A percentile compares a stretch with the other conserved stretches of the same genome.
Conservation (phyloP, 1,140 invertebrate species). For the Pemphigus obesinymphae region DNA sequence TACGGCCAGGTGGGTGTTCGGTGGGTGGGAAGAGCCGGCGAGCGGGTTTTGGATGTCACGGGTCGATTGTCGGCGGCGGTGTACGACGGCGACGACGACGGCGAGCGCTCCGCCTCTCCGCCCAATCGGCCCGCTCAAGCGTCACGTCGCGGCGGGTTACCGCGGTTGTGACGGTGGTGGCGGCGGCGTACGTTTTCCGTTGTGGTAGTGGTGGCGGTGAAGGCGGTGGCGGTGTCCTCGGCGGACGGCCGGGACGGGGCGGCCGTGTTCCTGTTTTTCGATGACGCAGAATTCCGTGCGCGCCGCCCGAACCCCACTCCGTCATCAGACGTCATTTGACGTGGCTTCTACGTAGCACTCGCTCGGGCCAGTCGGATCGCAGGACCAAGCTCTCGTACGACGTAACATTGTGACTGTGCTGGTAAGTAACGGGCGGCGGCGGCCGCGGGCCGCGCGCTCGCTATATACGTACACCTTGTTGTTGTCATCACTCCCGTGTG, state of each 20-base stretch:
- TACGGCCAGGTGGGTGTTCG: too few relatives aligned
- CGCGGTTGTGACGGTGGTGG: background rate
- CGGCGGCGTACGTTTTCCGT: background rate
- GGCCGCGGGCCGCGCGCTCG: background rate
- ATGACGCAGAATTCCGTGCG: constrained; percentile 34
- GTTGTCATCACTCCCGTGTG: constrained; percentile 22
- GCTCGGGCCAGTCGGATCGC: constrained; percentile 37
- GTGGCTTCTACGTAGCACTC: constrained; percentile 38
- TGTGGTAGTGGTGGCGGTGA: background rate
- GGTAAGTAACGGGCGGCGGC: constrained; percentile 35
- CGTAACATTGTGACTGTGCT: constrained; percentile 40
- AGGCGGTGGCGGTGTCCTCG: background rate
- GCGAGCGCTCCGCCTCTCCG: background rate
- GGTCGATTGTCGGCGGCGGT: background rate
- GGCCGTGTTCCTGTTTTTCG: constrained; percentile 39
- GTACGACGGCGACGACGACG: background rate
- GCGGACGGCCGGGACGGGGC: background rate
- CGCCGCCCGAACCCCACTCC: constrained; percentile 35
- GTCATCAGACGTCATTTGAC: constrained; percentile 36
- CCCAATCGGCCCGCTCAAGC: background rate
- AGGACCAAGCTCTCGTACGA: constrained; percentile 39
- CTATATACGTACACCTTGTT: background rate
- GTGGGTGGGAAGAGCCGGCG: too few relatives aligned
- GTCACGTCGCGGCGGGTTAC: background rate
- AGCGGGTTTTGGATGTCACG: too few relatives aligned